These are phyloP conservation scores for Thalassarche chlororhynchos DNA, from an alignment of 2,113 vertebrate species.

Conservation along the genomic window DNA sequence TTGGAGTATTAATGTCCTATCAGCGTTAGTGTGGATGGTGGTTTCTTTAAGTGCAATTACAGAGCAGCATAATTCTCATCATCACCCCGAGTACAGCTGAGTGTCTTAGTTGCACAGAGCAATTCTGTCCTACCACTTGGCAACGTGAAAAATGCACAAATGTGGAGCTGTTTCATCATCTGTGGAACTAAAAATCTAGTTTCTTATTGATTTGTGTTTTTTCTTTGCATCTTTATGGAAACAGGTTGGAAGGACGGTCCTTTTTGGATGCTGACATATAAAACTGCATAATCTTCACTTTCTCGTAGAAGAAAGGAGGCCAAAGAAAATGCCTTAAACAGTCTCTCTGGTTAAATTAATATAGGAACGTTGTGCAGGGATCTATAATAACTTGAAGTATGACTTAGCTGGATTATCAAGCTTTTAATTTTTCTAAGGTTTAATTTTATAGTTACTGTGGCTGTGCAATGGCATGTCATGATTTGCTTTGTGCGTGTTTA, in stretches of 20 bases:
- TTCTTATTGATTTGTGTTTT: not conserved
- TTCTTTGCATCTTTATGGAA: not conserved
- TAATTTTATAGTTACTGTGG: not conserved
- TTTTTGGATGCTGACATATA: not conserved
- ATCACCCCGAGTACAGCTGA: not conserved
- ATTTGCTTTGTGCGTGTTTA: not conserved
- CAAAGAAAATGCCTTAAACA: slow-evolving; percentile 57
- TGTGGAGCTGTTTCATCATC: not conserved
- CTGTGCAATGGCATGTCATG: not conserved
- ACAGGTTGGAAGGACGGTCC: not conserved
- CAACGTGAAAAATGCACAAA: not conserved
- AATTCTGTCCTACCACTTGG: not conserved
- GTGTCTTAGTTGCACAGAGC: not conserved
- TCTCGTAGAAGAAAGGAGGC: slow-evolving; percentile 2
- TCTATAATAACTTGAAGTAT: slow-evolving; percentile 1
- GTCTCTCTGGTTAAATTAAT: not conserved
- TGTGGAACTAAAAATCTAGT: not conserved
- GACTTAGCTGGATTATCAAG: not conserved
- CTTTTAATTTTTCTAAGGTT: not conserved
- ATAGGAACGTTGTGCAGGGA: not conserved
- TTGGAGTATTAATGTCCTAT: not conserved
- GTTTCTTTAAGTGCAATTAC: not conserved
- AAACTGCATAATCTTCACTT: not conserved
- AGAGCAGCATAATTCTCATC: not conserved
- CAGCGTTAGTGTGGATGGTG: not conserved